Conservation (phyloP, 2,888 invertebrate genomes). For the Phyllotreta striolata region DNA sequence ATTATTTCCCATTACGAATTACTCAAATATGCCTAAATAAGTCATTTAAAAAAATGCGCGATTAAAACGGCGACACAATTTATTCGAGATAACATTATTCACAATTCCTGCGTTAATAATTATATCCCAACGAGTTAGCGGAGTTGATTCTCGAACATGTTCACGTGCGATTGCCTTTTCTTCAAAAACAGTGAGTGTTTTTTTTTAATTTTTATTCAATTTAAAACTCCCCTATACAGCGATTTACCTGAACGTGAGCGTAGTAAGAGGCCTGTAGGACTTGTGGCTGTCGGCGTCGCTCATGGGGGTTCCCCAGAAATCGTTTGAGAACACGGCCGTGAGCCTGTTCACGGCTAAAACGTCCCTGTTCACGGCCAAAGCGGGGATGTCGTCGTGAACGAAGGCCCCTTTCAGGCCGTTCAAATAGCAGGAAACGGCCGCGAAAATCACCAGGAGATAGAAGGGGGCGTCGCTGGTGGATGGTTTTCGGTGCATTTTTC, state of each 20-base stretch:
- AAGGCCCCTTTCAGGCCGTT: constrained; percentile 82
- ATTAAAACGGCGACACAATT: too few relatives aligned
- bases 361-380: constrained; percentile 81
- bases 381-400: constrained; percentile 89
- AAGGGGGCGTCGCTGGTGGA: constrained; percentile 3
- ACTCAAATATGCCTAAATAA: too few relatives aligned
- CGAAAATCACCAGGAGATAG: constrained; percentile 52
- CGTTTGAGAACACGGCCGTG: constrained; percentile 73
- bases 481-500: constrained; percentile 2
- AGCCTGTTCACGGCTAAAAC: constrained; percentile 74
- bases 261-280: constrained; percentile 87
- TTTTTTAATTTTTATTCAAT: too few relatives aligned
- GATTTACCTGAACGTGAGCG: constrained; percentile 86
- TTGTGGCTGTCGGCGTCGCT: constrained; percentile 83
- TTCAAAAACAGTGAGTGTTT: not conserved
- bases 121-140: too few relatives aligned
- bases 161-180: not conserved
- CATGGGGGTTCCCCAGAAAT: constrained; percentile 91
- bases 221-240: too few relatives aligned
- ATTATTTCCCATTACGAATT: too few relatives aligned
- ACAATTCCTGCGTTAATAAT: too few relatives aligned
- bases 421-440: constrained; percentile 75
- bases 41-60: too few relatives aligned
- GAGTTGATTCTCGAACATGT: not conserved
- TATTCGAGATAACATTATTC: too few relatives aligned